Percentiles rank a stretch among this genome's conserved stretches.
Conservation (phyloP, 2,797 vertebrate species). For the Enteromius trimaculatus region DNA sequence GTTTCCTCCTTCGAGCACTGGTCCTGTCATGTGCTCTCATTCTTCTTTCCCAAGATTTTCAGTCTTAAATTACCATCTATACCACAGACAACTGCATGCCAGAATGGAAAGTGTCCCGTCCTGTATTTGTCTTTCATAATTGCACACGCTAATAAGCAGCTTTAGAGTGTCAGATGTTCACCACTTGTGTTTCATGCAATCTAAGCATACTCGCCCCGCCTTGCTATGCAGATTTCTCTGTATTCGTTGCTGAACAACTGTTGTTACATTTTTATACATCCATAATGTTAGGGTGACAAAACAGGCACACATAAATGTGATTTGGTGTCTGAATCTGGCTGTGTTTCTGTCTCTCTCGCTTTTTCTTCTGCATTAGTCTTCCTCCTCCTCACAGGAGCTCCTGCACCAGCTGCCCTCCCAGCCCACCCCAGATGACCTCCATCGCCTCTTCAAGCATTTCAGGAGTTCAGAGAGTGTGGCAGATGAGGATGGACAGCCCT, state of each 20-base stretch:
- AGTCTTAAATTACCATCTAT: conserved; percentile 18
- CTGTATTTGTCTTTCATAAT: conserved; percentile 17
- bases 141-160: conserved; percentile 13
- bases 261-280: conserved; percentile 16
- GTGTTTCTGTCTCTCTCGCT: neutral
- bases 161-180: conserved; percentile 26
- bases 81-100: neutral
- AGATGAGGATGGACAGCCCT: conserved; percentile 88
- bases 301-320: neutral
- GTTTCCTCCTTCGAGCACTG: conserved; percentile 66
- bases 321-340: neutral
- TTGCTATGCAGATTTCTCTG: conserved; percentile 1
- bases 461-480: conserved; percentile 92
- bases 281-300: neutral
- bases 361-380: conserved; percentile 53
- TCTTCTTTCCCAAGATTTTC: conserved; percentile 48
- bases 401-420: conserved; percentile 98
- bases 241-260: conserved; percentile 1
- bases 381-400: conserved; percentile 96
- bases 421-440: conserved; percentile 94
- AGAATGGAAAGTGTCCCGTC: neutral
- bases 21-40: conserved; percentile 36
- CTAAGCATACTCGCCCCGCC: neutral
- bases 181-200: conserved; percentile 10
- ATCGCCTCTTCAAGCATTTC: conserved; percentile 97